Base-by-base conservation (phyloP, 1,140 invertebrate genomes). In the Anastrepha obliqua region DNA sequence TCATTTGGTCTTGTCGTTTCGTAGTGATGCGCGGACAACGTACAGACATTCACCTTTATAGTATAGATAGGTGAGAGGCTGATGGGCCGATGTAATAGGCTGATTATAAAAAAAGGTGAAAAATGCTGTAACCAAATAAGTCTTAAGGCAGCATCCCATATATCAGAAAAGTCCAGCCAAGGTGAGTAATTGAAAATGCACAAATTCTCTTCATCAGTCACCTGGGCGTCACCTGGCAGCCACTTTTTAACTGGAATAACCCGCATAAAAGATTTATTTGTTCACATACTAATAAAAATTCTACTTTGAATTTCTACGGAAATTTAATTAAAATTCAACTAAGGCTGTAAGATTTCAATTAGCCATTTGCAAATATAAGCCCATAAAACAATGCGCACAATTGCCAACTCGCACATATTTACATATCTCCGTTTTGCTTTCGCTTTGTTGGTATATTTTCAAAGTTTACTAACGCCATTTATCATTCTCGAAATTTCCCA, bases 271-370 rank as follows among this genome's bases (percentile, higher is more conserved):
- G 39, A 74, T 2, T 74, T 74, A 47, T 74, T 74, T 74, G 44
- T 44, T 74, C 11, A 2, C 42, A 44, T 0, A 44, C 29, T 47
- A 42, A 74, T 74, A 44, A 74, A 67, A 74, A 15, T 74, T 47
- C 67, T n/a, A n/a, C 42, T 42, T 47, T 47, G 65, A 42, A 67
- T 42, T 67, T 42, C 65, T 39, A 15, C 29, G 17, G 65, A 74
- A 74, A 74, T n/a, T 47, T 74, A 74, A 74, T 74, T 74, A 74
- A 74, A 74, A 74, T 74, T 67, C 65, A 67, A 0, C 65, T 3
- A 67, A 39, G 13, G 39, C 9, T 74, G 39, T n/a, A 74, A 74
- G 67, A 47, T 47, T 74, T 74, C 67, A 74, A 74, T 74, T 74
- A 44, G 67, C 39, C 39, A 74, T 74, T 15, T 5, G 67, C 67